phyloP scores from a whole-genome alignment of 2,888 invertebrate genomes.

The Drosophila longiperda region DNA sequence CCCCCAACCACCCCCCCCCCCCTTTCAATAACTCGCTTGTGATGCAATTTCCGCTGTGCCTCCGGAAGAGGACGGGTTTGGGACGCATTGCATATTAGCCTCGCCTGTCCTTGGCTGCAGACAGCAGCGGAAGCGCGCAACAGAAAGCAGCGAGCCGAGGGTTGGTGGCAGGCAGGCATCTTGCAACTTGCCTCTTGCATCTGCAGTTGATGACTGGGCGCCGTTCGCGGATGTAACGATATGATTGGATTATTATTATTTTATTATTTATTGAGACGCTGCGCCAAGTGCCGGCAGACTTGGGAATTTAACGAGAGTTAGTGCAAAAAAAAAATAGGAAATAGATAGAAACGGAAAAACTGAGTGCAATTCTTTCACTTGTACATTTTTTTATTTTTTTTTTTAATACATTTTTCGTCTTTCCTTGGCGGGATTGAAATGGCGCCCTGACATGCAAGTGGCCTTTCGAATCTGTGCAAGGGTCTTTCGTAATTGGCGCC shows the following conservation, averaged over 20 bases:
- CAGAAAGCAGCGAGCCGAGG: constrained; percentile 40
- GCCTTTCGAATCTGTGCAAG: constrained; percentile 45
- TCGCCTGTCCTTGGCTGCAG: constrained; percentile 45
- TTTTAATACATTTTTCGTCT: constrained; percentile 2
- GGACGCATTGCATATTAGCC: constrained; percentile 59
- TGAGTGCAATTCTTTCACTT: constrained; percentile 27
- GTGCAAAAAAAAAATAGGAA: constrained; percentile 5
- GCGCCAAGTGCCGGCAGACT: constrained; percentile 48
- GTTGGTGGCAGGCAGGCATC: constrained; percentile 3
- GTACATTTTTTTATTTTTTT: background rate
- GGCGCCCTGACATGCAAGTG: constrained; percentile 70
- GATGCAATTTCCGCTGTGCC: constrained; percentile 77
- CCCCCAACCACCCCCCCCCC: background rate
- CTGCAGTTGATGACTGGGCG: constrained; percentile 60
- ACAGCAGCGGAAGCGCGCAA: constrained; percentile 46
- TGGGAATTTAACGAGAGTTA: background rate
- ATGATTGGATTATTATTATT: constrained; percentile 84
- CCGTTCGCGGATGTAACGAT: constrained; percentile 77
- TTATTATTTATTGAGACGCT: constrained; percentile 81
- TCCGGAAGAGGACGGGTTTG: constrained; percentile 16
- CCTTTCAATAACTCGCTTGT: constrained; percentile 27
- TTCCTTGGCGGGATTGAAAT: constrained; percentile 35
- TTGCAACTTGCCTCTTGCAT: constrained; percentile 3
- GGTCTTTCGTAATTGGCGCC: constrained; percentile 62
- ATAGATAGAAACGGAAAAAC: background rate